Percentiles rank a stretch among this genome's conserved stretches.
Evolutionary conservation across 2,797 vertebrate genomes (phyloP).

Genomic region (Pteronotus mesoamericanus): DNA sequence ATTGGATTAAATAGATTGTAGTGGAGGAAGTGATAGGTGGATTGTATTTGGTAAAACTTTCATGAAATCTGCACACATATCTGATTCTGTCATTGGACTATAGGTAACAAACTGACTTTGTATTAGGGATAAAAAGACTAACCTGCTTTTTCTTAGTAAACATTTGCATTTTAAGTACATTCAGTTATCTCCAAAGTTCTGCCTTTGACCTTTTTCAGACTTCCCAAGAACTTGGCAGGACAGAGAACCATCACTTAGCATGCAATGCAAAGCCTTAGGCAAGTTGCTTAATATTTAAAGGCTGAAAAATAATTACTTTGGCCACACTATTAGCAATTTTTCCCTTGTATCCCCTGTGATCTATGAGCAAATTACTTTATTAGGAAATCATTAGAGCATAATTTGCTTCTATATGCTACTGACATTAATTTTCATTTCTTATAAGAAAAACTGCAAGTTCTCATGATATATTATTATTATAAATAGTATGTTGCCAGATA

Average conservation of each 20-base stretch:
- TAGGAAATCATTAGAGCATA: slow-evolving; percentile 84
- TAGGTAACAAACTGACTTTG: not conserved
- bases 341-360: slow-evolving; percentile 79
- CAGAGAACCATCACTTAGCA: slow-evolving; percentile 69
- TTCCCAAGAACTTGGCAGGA: slow-evolving; percentile 68
- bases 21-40: not conserved
- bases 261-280: slow-evolving; percentile 60
- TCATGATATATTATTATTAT: slow-evolving; percentile 70
- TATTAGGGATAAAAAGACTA: not conserved
- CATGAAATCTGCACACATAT: not conserved
- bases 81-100: not conserved
- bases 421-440: slow-evolving; percentile 82
- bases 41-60: not conserved
- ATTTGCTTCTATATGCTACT: slow-evolving; percentile 80
- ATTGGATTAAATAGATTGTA: not conserved
- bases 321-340: slow-evolving; percentile 76
- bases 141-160: slow-evolving; percentile 52
- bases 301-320: slow-evolving; percentile 83
- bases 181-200: slow-evolving; percentile 73
- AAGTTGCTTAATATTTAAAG: slow-evolving; percentile 81
- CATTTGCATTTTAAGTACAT: slow-evolving; percentile 74
- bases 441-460: slow-evolving; percentile 73
- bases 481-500: slow-evolving; percentile 59
- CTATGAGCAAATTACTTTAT: slow-evolving; percentile 86
- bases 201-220: slow-evolving; percentile 69